phyloP scores from a whole-genome alignment of 2,888 invertebrate genomes.

The Spisula subtruncata region DNA sequence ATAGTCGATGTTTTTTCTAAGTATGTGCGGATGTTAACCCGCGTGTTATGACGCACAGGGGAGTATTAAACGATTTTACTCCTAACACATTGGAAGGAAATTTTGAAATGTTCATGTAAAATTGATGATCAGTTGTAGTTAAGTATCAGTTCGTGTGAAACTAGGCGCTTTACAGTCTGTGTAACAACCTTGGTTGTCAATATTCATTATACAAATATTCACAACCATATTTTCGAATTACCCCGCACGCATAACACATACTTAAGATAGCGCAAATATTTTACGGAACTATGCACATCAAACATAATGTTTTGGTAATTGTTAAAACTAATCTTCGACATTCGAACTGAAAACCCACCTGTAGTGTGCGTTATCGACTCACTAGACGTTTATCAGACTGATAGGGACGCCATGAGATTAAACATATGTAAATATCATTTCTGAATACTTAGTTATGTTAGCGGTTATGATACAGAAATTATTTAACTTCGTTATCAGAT shows the following conservation, averaged over 20 bases:
- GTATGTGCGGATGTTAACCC: background rate
- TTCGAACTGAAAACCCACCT: conserved; percentile 10
- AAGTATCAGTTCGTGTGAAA: background rate
- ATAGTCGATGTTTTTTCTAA: no score
- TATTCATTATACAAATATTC: conserved; percentile 4
- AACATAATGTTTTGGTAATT: background rate
- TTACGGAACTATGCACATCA: background rate
- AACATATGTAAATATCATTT: conserved; percentile 30
- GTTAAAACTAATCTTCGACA: background rate
- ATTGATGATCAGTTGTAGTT: background rate
- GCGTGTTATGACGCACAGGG: background rate
- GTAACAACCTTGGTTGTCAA: background rate
- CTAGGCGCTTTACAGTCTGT: background rate
- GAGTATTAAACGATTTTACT: background rate
- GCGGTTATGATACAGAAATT: conserved; percentile 19
- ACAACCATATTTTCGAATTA: background rate
- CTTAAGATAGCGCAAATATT: background rate
- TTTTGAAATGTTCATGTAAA: background rate
- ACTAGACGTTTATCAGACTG: background rate
- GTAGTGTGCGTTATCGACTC: background rate
- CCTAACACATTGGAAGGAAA: background rate
- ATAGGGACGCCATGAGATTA: conserved; percentile 27
- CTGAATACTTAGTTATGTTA: conserved; percentile 25
- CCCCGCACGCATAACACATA: background rate
- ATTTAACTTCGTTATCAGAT: background rate